These are phyloP conservation scores for Tubulanus polymorphus DNA, from an alignment of 2,888 invertebrate species.

Conservation along the genomic window DNA sequence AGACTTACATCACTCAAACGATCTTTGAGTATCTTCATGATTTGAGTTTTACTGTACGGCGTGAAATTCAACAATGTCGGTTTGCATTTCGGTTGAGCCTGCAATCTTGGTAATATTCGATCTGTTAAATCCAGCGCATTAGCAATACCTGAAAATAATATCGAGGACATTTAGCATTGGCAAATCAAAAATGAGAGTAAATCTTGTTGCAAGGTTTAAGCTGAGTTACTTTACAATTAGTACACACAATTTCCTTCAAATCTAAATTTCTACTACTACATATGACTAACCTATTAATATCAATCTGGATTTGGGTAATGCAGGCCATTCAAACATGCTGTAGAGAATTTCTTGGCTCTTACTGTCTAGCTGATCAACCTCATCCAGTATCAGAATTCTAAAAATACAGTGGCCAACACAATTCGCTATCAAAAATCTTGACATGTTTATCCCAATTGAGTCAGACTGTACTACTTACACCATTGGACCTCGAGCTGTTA, in stretches of 20 bases:
- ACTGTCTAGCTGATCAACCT: constrained; percentile 84
- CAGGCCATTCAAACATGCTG: constrained; percentile 90
- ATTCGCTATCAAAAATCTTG: neutral
- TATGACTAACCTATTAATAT: constrained; percentile 74
- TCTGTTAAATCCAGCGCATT: constrained; percentile 95
- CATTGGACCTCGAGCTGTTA: constrained; percentile 67
- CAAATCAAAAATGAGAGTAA: too few species aligned
- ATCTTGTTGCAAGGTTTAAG: too few species aligned
- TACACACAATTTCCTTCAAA: too few species aligned
- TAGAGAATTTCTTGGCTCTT: constrained; percentile 81
- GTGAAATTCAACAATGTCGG: constrained; percentile 75
- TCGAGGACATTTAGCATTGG: neutral
- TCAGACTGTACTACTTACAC: constrained; percentile 52
- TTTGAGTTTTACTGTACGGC: constrained; percentile 87
- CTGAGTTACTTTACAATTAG: too few species aligned
- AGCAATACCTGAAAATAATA: constrained; percentile 64
- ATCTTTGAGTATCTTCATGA: constrained; percentile 76
- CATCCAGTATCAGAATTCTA: constrained; percentile 69
- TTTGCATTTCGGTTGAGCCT: constrained; percentile 62
- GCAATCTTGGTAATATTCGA: constrained; percentile 79
- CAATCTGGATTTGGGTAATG: constrained; percentile 64
- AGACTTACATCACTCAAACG: constrained; percentile 62
- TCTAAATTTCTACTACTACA: too few species aligned
- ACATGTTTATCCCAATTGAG: neutral
- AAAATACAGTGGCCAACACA: neutral